phyloP scores from a whole-genome alignment of 1,140 invertebrate species.

The Druon quercuslanigerum region DNA sequence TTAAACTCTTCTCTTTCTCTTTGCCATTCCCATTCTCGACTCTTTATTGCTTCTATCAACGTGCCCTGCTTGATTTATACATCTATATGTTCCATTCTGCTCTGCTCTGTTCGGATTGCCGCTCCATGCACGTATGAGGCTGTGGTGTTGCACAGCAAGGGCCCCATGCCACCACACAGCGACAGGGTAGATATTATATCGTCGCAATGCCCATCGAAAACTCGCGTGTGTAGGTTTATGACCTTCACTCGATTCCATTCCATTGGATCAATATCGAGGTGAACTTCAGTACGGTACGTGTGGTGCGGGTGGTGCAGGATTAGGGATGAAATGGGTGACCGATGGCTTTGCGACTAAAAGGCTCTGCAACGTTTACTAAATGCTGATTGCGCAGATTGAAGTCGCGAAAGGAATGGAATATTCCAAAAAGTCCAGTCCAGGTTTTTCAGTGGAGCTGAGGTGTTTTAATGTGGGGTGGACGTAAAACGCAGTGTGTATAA shows the following conservation, averaged over 20 bases:
- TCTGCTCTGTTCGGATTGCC: conserved; percentile 14
- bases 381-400: not conserved
- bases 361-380: not conserved
- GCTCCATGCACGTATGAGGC: conserved; percentile 12
- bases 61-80: conserved; percentile 59
- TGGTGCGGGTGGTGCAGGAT: not conserved
- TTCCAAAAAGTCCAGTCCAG: too few species aligned
- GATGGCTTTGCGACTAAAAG: not conserved
- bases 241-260: conserved; percentile 27
- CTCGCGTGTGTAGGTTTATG: conserved; percentile 13
- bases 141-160: conserved; percentile 30
- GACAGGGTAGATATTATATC: conserved; percentile 24
- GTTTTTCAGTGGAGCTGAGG: too few species aligned
- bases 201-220: not conserved
- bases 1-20: conserved; percentile 6
- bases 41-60: conserved; percentile 63
- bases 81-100: conserved; percentile 36
- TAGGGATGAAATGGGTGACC: conserved; percentile 21
- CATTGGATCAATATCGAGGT: conserved; percentile 26
- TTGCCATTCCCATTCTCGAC: conserved; percentile 22
- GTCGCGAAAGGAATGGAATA: too few species aligned
- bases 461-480: too few species aligned
- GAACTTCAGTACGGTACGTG: conserved; percentile 14
- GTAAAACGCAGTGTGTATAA: too few species aligned
- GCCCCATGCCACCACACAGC: not conserved